These are phyloP conservation scores for Cloeon dipterum DNA, from an alignment of 2,888 invertebrate species.

Conservation along the genomic window DNA sequence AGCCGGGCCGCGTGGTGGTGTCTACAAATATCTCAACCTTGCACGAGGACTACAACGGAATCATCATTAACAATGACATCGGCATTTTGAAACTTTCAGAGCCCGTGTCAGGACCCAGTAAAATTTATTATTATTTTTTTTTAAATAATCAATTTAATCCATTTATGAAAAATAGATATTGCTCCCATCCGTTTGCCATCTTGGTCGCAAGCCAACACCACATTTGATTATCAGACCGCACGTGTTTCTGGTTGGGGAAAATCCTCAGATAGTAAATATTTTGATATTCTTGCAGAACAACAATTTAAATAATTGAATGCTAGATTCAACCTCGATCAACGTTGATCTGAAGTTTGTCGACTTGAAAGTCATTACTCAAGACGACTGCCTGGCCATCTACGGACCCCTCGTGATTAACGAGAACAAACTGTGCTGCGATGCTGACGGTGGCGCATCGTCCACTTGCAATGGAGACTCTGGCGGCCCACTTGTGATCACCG, in stretches of 20 bases:
- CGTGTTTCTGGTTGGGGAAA: conserved; percentile 3
- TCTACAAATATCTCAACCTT: not conserved
- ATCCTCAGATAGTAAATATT: conserved; percentile 1
- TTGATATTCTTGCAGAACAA: too few species aligned
- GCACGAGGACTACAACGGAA: conserved; percentile 3
- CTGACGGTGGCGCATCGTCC: conserved; percentile 13
- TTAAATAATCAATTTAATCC: too few species aligned
- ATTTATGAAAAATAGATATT: too few species aligned
- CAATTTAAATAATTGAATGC: too few species aligned
- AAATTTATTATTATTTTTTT: too few species aligned
- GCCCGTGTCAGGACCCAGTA: not conserved
- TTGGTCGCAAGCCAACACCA: not conserved
- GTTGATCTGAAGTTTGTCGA: conserved; percentile 10
- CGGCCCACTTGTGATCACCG: conserved; percentile 12
- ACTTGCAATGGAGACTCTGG: conserved; percentile 14
- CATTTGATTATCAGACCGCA: not conserved
- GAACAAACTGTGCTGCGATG: conserved; percentile 15
- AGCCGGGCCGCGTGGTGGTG: conserved; percentile 1
- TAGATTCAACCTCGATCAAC: too few species aligned
- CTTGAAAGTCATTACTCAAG: conserved; percentile 15
- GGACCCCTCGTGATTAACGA: conserved; percentile 11
- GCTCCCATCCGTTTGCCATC: conserved; percentile 5
- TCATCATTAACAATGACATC: conserved; percentile 3
- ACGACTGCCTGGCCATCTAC: conserved; percentile 12
- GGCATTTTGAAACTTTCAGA: not conserved